A percentile compares a stretch with the other conserved stretches of the same genome.
phyloP scores from a whole-genome alignment of 2,113 vertebrate genomes.

The Sphyrna mokarran region DNA sequence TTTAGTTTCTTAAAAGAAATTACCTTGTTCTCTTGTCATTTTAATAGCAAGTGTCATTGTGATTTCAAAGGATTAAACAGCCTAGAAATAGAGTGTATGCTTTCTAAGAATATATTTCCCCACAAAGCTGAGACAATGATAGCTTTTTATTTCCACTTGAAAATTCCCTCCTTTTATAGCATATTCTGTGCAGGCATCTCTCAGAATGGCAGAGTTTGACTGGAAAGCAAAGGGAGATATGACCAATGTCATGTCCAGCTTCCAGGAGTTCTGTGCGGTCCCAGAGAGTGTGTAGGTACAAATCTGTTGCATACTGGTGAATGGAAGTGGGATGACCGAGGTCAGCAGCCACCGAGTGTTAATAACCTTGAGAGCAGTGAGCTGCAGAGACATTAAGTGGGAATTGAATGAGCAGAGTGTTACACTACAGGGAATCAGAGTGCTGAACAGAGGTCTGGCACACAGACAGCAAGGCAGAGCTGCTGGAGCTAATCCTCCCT shows the following conservation, averaged over 20 bases:
- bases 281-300: constrained; percentile 53
- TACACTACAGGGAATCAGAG: constrained; percentile 35
- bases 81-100: background rate
- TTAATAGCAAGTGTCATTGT: background rate
- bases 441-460: constrained; percentile 23
- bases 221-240: constrained; percentile 53
- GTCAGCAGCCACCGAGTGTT: constrained; percentile 49
- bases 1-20: background rate
- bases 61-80: background rate
- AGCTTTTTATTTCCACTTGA: constrained; percentile 53
- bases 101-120: background rate
- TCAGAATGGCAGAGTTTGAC: constrained; percentile 53
- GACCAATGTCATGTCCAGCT: constrained; percentile 53
- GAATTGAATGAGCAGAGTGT: constrained; percentile 33
- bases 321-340: constrained; percentile 45
- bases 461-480: constrained; percentile 51
- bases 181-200: constrained; percentile 46
- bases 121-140: constrained; percentile 51
- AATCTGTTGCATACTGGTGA: constrained; percentile 48
- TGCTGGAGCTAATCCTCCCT: constrained; percentile 64
- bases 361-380: constrained; percentile 45
- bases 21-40: background rate
- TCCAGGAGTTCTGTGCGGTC: constrained; percentile 46
- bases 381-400: constrained; percentile 39
- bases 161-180: constrained; percentile 27